Conservation (phyloP, 1,140 invertebrate genomes). For the Drosophila orosa region DNA sequence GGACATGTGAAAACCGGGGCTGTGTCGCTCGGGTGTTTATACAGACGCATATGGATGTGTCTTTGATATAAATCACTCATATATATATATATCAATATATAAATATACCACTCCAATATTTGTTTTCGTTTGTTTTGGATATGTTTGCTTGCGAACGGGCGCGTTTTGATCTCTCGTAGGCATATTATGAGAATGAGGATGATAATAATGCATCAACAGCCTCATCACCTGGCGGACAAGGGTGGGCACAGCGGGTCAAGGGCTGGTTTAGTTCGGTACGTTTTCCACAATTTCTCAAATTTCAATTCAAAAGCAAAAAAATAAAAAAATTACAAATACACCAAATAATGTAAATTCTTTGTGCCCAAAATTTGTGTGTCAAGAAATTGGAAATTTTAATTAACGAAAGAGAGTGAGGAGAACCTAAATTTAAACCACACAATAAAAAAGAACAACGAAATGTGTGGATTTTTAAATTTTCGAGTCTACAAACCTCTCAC, state of each 20-base stretch:
- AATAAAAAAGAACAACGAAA: conserved; percentile 5
- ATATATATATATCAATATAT: conserved; percentile 57
- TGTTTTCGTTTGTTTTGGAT: conserved; percentile 66
- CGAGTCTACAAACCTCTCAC: conserved; percentile 24
- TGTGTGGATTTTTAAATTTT: conserved; percentile 39
- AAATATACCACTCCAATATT: conserved; percentile 68
- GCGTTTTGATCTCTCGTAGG: conserved; percentile 80
- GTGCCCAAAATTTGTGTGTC: conserved; percentile 62
- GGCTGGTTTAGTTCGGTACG: conserved; percentile 88
- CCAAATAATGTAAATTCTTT: conserved; percentile 45
- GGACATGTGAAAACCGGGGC: conserved; percentile 19
- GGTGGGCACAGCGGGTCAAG: conserved; percentile 88
- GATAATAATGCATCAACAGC: conserved; percentile 83
- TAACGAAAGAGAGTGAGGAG: conserved; percentile 20
- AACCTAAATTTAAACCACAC: conserved; percentile 49
- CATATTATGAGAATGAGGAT: conserved; percentile 84
- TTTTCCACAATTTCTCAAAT: conserved; percentile 74
- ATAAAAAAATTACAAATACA: conserved; percentile 30
- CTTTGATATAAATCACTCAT: conserved; percentile 49
- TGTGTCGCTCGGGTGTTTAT: conserved; percentile 9
- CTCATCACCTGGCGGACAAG: conserved; percentile 86
- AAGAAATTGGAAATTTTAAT: conserved; percentile 65
- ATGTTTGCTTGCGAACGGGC: conserved; percentile 58
- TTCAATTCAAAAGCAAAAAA: conserved; percentile 48
- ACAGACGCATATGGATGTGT: conserved; percentile 25